Evolutionary conservation across 2,888 invertebrate genomes (phyloP), one percentile per base, ranked within the genome.

Genomic region (Eueremaeus valkanovi): DNA sequence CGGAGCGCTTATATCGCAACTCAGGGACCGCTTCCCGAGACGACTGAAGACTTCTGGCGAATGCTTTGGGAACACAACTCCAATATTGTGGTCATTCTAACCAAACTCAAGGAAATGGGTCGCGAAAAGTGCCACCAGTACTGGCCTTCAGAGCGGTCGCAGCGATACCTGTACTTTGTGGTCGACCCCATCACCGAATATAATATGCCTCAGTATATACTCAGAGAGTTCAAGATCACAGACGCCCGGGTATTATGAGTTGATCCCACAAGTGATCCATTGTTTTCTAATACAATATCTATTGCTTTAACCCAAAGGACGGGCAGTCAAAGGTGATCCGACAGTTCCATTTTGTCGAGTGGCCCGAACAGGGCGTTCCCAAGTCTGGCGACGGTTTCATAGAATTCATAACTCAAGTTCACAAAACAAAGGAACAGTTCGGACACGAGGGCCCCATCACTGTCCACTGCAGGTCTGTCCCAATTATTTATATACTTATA

Each of bases 1-100:
- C 88, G 93, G 73, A 90, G 91, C 78, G 97, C 97, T 1, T 99
- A 99, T 83, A 95, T 99, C 78, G 98, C 97, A 6, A 87, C 97
- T n/a, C 98, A 99, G 84, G 98, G 97, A n/a, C 97, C 99, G 0
- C 85, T 98, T 76, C 89, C 91, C 73, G 95, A 98, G 82, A 98
- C 98, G 0, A 93, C 95, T 0, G 97, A 97, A 81, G 99, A 99
- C 84, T 93, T 99, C 84, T 99, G 99, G 99, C 88, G 98, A 77
- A 98, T 98, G 97, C 87, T 99, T 61, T 99, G 99, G 99, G 98
- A 99, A 83, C 97, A 98, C 84, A 98, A 99, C 84, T 97, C 97
- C 1, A 97, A 96, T 55, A 98, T 99, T 83, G 92, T 99, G 79
- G 99, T 99, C 36, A 99, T 99, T 97, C 86, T 99, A 80, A 98